Conservation (phyloP, 2,888 invertebrate genomes). For the Panzeria rudis region DNA sequence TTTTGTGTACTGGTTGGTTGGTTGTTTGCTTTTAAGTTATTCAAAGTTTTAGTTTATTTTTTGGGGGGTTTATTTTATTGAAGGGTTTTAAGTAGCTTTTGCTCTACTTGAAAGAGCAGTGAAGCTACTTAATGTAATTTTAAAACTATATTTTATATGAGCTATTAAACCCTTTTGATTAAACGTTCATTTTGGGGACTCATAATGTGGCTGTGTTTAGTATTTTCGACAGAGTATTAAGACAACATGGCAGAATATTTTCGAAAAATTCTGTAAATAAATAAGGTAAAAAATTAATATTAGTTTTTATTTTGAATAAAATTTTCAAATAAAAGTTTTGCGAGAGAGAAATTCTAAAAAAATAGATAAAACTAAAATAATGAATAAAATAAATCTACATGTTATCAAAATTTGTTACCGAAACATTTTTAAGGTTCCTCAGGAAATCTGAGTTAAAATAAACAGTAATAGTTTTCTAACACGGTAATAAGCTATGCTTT, state of each 20-base stretch:
- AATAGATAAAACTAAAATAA: no score
- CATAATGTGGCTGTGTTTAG: constrained; percentile 21
- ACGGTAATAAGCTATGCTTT: no score
- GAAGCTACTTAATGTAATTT: constrained; percentile 63
- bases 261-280: constrained; percentile 24
- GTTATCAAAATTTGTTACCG: no score
- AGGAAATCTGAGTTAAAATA: no score
- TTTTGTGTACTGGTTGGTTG: constrained; percentile 28
- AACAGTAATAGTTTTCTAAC: no score
- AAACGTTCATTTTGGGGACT: constrained; percentile 6
- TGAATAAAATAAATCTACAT: no score
- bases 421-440: no score
- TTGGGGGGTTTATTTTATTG: neutral
- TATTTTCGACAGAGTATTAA: neutral
- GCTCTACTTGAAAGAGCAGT: constrained; percentile 60
- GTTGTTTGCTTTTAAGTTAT: neutral
- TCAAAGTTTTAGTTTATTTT: neutral
- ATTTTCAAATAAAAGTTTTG: no score
- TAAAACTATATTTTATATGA: neutral
- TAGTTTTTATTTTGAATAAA: neutral
- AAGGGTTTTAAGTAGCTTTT: constrained; percentile 59
- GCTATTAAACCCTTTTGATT: constrained; percentile 25
- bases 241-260: constrained; percentile 6
- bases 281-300: neutral
- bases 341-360: no score